phyloP scores from a whole-genome alignment of 2,888 invertebrate genomes.

The Cabera pusaria region DNA sequence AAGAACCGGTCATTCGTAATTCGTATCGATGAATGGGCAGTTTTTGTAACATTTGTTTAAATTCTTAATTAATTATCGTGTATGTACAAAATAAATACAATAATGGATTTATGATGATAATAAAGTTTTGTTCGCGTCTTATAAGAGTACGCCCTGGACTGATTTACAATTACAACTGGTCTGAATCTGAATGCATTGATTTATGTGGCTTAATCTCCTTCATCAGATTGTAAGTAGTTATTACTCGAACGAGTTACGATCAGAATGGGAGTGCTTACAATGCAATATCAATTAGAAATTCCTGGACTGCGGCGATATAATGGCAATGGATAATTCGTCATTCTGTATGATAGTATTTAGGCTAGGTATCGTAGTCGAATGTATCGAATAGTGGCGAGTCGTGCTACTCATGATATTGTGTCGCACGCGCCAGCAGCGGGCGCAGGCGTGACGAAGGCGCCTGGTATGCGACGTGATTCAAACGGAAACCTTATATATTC shows the following conservation, averaged over 20 bases:
- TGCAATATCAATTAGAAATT: constrained; percentile 63
- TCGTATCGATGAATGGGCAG: constrained; percentile 36
- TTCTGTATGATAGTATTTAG: constrained; percentile 56
- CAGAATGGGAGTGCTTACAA: constrained; percentile 54
- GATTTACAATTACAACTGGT: constrained; percentile 43
- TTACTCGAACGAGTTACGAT: constrained; percentile 42
- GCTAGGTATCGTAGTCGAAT: constrained; percentile 52
- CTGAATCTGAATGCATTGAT: constrained; percentile 29
- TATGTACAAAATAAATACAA: constrained; percentile 39
- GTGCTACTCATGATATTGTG: constrained; percentile 67
- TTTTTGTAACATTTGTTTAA: constrained; percentile 43
- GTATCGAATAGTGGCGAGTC: constrained; percentile 61
- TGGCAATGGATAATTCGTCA: constrained; percentile 51
- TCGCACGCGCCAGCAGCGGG: constrained; percentile 61
- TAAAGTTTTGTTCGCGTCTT: constrained; percentile 42
- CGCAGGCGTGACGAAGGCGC: constrained; percentile 70
- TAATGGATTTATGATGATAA: constrained; percentile 39
- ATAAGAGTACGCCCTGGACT: constrained; percentile 36
- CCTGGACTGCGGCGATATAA: constrained; percentile 42
- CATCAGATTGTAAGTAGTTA: constrained; percentile 47
- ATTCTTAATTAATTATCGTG: constrained; percentile 45
- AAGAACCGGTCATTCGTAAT: constrained; percentile 36
- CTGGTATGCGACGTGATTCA: constrained; percentile 81
- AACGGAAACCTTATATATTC: constrained; percentile 78
- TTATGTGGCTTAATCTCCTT: constrained; percentile 48